A percentile compares a stretch with the other conserved stretches of the same genome.
Evolutionary conservation across 2,888 invertebrate genomes (phyloP).

Genomic region (Lasioglossum zephyrum): DNA sequence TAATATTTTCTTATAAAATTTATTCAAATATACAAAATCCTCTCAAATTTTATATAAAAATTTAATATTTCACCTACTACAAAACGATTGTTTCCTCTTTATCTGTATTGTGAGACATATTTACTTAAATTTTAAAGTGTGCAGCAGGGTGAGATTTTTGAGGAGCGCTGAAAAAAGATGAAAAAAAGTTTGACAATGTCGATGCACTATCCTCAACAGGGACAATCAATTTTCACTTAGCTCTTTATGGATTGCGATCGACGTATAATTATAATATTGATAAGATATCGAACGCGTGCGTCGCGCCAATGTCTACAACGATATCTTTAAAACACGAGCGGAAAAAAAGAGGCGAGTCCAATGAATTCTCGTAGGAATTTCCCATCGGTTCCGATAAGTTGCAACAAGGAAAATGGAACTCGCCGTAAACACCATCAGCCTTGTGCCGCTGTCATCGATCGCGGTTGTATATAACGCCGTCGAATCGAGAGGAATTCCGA

Average conservation of each 20-base stretch:
- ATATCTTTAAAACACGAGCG: not conserved
- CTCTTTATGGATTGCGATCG: not conserved
- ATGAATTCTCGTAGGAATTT: not conserved
- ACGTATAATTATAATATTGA: not conserved
- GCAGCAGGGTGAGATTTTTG: no score
- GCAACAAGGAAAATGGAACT: not conserved
- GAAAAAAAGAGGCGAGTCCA: not conserved
- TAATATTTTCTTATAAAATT: no score
- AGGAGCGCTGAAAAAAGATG: not conserved
- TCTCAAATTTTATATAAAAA: no score
- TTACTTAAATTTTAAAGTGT: no score
- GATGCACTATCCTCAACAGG: not conserved
- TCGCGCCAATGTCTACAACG: not conserved
- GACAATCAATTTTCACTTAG: not conserved
- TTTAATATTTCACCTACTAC: no score
- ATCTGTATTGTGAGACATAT: no score
- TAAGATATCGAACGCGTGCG: not conserved
- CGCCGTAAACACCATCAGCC: not conserved
- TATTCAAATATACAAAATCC: no score
- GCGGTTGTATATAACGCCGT: not conserved
- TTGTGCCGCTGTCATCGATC: not conserved
- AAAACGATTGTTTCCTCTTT: no score
- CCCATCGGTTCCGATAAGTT: not conserved
- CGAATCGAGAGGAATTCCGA: constrained; percentile 3
- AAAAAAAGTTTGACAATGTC: not conserved